Base-by-base conservation (phyloP, 1,140 invertebrate species). In the Agraylea sexmaculata region DNA sequence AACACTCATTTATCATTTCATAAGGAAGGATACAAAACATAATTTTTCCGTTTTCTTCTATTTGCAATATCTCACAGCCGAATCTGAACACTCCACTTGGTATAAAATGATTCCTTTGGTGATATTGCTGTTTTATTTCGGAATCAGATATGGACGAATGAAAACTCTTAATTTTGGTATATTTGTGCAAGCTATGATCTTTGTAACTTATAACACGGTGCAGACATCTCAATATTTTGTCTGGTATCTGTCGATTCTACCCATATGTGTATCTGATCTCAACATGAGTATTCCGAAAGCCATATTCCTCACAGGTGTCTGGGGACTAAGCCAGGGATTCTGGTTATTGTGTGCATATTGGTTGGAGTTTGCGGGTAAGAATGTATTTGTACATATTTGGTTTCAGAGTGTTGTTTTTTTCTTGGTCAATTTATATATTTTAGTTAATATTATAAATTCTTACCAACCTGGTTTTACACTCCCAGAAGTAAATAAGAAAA, bases 31-130 rank as follows among this genome's bases (percentile, higher is more conserved):
- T 60, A 79, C 79, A 0, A 73, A 80, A n/a, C 95, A 99, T 57
- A 99, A 99, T 64, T 99, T 99, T 62, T 98, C 94, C 0, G 67
- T 93, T 0, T 89, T 92, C 51, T 99, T 99, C 60, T 93, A 97
- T 55, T 68, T 93, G 54, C 73, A 92, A 28, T 97, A 97, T 62
- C 64, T 97, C 19, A 74, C 73, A n/a, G 72, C 69, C 31, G 69
- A 72, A 16, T 49, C 58, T 52, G 11, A 59, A 45, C 37, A 57
- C 49, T 36, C 66, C 53, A 41, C 52, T 15, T 59, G 73, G 28
- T 66, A 83, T n/a, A 80, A 77, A 51, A 42, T 80, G 0, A 52
- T 82, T 1, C 74, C 77, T 1, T 77, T 88, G 56, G 41, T 83
- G 3, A 40, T 82, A 12, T 57, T 88, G 2, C 53, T 92, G 8